Evolutionary conservation across 2,797 vertebrate genomes (phyloP).

Genomic region (Pangasius krempfi): DNA sequence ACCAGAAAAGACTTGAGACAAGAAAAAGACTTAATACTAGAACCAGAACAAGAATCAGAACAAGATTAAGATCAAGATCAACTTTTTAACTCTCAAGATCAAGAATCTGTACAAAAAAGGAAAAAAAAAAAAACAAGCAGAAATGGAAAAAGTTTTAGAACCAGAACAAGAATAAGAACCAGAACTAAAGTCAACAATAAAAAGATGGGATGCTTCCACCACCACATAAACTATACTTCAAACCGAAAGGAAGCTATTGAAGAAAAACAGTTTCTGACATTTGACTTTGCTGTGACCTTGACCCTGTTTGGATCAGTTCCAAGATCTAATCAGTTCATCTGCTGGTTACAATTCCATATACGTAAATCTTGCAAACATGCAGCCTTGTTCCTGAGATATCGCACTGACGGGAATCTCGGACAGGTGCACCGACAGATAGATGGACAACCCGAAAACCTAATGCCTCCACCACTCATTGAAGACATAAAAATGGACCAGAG

Average conservation of each 20-base stretch:
- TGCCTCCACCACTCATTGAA: not conserved
- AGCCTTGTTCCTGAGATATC: not conserved
- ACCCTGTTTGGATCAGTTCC: not conserved
- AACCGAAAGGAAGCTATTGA: constrained; percentile 1
- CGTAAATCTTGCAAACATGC: not conserved
- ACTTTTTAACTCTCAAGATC: too few species aligned
- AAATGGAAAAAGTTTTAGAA: not conserved
- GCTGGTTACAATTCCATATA: not conserved
- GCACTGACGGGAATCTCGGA: not conserved
- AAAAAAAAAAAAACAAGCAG: not conserved
- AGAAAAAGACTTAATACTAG: not conserved
- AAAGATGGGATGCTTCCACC: not conserved
- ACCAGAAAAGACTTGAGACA: not conserved
- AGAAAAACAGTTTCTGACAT: not conserved
- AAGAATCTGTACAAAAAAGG: too few species aligned
- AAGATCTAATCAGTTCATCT: not conserved
- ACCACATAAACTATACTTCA: not conserved
- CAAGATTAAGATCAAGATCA: too few species aligned
- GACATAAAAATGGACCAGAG: not conserved
- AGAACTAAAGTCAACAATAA: not conserved
- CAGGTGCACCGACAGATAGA: not conserved
- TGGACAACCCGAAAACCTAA: not conserved
- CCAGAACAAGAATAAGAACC: not conserved
- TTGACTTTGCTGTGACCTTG: not conserved
- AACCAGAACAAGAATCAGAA: not conserved